A percentile compares a stretch with the other conserved stretches of the same genome.
phyloP scores from a whole-genome alignment of 2,888 invertebrate species.

The Taenaris catops region DNA sequence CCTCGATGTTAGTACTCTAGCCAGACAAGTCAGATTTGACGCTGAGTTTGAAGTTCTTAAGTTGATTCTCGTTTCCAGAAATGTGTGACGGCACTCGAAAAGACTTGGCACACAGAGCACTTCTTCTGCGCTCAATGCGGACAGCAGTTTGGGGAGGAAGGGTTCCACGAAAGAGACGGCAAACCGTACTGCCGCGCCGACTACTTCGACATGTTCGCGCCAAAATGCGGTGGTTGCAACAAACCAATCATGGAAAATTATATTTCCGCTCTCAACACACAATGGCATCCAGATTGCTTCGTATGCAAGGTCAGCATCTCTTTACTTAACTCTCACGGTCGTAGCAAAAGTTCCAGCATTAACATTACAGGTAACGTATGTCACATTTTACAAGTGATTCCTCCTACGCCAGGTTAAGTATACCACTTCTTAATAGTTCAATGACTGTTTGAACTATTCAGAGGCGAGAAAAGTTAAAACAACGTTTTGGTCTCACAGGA shows the following conservation, averaged over 20 bases:
- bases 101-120: conserved; percentile 99
- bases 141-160: conserved; percentile 97
- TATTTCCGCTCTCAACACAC: conserved; percentile 97
- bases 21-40: not conserved
- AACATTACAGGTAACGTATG: conserved; percentile 29
- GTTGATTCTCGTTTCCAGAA: conserved; percentile 92
- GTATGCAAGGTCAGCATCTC: conserved; percentile 94
- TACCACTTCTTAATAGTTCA: conserved; percentile 31
- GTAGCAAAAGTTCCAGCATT: not conserved
- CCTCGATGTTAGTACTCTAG: conserved; percentile 90
- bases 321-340: conserved; percentile 8
- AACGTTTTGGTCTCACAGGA: conserved; percentile 82
- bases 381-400: not conserved
- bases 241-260: conserved; percentile 98
- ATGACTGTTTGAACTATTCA: conserved; percentile 1
- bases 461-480: conserved; percentile 21
- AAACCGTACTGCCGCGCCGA: conserved; percentile 97
- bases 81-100: conserved; percentile 98
- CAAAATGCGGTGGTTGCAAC: conserved; percentile 97
- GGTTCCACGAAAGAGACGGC: conserved; percentile 97
- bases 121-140: conserved; percentile 99
- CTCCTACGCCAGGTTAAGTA: conserved; percentile 58
- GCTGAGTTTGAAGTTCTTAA: too few species aligned
- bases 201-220: conserved; percentile 98
- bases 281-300: conserved; percentile 99